Evolutionary conservation across 2,888 invertebrate species (phyloP), one percentile per base, ranked within the genome.

Genomic region (Heteromyza rotundicornis): DNA sequence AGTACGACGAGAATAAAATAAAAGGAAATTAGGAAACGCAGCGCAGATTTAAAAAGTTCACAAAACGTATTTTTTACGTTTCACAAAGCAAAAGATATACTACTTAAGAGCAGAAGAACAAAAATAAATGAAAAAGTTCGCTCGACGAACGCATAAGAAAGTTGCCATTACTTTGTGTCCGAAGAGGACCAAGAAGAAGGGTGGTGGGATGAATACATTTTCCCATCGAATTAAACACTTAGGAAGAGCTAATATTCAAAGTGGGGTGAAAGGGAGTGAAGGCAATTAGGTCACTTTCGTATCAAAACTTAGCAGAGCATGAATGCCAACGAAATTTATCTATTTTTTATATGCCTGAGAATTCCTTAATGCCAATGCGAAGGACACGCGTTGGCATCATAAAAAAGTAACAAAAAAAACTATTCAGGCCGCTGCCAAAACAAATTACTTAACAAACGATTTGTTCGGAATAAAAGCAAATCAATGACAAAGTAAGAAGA

Each of bases 51-150:
- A 2, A 59, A 57, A 60, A 62, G 40, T 64, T 62, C 24, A 36
- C 40, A 54, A 58, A 65, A 60, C 60, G 60, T 60, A 59, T 64
- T 64, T 61, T 61, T 54, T 40, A 51, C 51, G 53, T 57, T 47
- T 40, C 47, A 51, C 35, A 58, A 60, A 63, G 50, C 36, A 53
- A 57, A 57, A 22, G 19, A 44, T 19, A 23, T n/a, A 17, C n/a
- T 49, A 47, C 14, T 19, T 32, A 51, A 19, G 3, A 10, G n/a
- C 2, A 53, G 27, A 27, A 53, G 27, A 8, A 53, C 12, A 32
- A 35, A 53, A 17, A 50, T 50, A 55, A 55, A 55, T 40, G 44
- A 8, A 40, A 44, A 56, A 44, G 40, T 40, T 40, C 40, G 14
- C n/a, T n/a, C n/a, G n/a, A n/a, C n/a, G n/a, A 14, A 40, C 40